Percentiles rank a stretch among this genome's conserved stretches.
Evolutionary conservation across 2,113 vertebrate species (phyloP).

Genomic region (Bos javanicus): DNA sequence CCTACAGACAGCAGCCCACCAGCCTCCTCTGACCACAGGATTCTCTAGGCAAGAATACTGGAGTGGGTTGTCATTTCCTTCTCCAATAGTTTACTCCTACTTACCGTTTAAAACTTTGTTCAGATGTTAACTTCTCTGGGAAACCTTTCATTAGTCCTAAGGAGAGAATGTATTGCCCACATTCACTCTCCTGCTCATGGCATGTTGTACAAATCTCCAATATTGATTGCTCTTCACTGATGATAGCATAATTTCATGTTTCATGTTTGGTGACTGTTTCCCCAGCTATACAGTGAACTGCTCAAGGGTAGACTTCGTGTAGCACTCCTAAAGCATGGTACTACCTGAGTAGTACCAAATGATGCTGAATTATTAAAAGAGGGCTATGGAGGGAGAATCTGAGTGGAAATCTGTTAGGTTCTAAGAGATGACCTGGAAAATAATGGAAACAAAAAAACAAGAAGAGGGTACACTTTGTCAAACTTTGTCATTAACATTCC

Average conservation of each 20-base stretch:
- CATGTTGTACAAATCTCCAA: background rate
- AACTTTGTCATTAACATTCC: background rate
- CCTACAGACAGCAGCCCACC: background rate
- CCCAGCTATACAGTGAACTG: background rate
- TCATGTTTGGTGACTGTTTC: background rate
- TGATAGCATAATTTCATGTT: background rate
- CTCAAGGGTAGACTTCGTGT: background rate
- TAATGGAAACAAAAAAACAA: background rate
- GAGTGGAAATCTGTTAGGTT: background rate
- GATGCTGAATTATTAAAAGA: background rate
- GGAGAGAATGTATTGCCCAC: background rate
- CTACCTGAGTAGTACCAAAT: background rate
- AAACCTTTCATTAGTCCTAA: background rate
- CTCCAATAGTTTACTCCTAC: background rate
- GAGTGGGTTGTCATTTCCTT: background rate
- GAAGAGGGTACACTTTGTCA: background rate
- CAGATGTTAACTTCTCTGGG: background rate
- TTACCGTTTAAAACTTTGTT: background rate
- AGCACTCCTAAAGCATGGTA: background rate
- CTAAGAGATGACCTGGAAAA: background rate
- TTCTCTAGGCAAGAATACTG: background rate
- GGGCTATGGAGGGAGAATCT: background rate
- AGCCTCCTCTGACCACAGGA: background rate
- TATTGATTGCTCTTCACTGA: background rate
- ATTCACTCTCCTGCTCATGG: background rate